Conservation (phyloP, 2,113 vertebrate genomes). For the Cyprinus carpio region DNA sequence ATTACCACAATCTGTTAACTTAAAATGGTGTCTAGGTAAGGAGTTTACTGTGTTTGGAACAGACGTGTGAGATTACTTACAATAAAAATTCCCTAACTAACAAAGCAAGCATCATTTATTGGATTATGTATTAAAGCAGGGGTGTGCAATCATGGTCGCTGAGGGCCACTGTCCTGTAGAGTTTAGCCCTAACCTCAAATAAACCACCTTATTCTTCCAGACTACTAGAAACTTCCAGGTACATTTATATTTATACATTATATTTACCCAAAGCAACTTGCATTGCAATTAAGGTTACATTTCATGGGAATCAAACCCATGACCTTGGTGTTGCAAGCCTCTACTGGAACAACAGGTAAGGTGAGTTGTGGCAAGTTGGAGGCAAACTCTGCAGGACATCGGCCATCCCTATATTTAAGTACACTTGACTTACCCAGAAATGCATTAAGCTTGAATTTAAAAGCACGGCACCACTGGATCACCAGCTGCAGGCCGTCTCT, state of each 20-base stretch:
- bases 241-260: background rate
- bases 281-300: background rate
- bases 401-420: background rate
- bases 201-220: background rate
- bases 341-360: background rate
- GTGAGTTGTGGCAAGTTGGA: background rate
- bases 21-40: background rate
- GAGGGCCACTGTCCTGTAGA: background rate
- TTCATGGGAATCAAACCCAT: background rate
- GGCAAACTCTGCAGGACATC: background rate
- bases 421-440: conserved; percentile 84
- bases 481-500: conserved; percentile 85
- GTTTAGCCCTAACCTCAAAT: background rate
- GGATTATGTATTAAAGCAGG: background rate
- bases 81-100: background rate
- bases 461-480: conserved; percentile 92
- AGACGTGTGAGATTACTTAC: background rate
- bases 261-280: background rate
- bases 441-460: conserved; percentile 84
- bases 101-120: background rate
- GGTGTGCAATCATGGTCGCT: background rate
- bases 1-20: background rate
- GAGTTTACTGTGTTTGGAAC: background rate
- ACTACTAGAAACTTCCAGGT: background rate
- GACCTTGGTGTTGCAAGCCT: background rate